Percentiles rank a stretch among this genome's conserved stretches.
Conservation (phyloP, 2,797 vertebrate genomes). For the Momotus momota region DNA sequence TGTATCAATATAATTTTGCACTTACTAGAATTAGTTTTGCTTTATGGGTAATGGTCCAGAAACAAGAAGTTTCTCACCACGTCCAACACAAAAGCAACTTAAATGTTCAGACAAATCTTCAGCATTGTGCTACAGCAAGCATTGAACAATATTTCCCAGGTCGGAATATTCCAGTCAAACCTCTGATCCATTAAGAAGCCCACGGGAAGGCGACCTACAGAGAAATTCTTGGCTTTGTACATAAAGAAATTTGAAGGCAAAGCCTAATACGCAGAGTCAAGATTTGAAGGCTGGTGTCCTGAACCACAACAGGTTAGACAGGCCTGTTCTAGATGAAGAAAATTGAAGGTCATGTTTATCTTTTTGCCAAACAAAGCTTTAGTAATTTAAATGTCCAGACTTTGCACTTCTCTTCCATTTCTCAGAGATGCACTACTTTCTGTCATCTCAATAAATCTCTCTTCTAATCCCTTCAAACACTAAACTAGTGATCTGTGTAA, state of each 20-base stretch:
- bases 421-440: not conserved
- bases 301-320: constrained; percentile 35
- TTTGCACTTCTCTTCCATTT: not conserved
- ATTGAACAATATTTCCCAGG: not conserved
- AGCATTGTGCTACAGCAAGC: not conserved
- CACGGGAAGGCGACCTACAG: not conserved
- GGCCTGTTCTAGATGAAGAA: constrained; percentile 18
- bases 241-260: constrained; percentile 48
- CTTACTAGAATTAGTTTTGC: constrained; percentile 18
- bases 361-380: not conserved
- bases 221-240: constrained; percentile 41
- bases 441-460: constrained; percentile 18
- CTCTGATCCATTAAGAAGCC: constrained; percentile 20
- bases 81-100: not conserved
- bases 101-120: not conserved
- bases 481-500: constrained; percentile 7
- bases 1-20: constrained; percentile 8
- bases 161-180: constrained; percentile 43
- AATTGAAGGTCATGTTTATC: constrained; percentile 23
- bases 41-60: not conserved
- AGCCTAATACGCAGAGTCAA: constrained; percentile 9
- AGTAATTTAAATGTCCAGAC: constrained; percentile 18
- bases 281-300: constrained; percentile 31
- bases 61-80: not conserved
- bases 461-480: constrained; percentile 18